These are phyloP conservation scores for Sebastes goodei DNA, from an alignment of 2,797 vertebrate species.

Conservation along the genomic window DNA sequence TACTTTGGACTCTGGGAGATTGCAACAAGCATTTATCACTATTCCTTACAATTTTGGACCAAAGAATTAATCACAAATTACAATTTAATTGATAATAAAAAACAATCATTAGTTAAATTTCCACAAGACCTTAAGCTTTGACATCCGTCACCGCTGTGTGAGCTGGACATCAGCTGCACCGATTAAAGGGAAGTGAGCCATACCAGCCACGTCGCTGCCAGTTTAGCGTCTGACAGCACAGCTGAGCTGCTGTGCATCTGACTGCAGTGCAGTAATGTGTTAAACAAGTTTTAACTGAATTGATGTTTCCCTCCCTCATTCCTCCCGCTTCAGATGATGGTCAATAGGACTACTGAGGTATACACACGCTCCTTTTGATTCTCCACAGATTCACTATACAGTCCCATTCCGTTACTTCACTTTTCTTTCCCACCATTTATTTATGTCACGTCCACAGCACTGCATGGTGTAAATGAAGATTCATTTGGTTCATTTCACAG, in stretches of 20 bases:
- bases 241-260: not conserved
- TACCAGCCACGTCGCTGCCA: slow-evolving; percentile 43
- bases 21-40: not conserved
- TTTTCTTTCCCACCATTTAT: slow-evolving; percentile 9
- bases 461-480: slow-evolving; percentile 28
- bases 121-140: not conserved
- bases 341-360: slow-evolving; percentile 99
- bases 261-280: slow-evolving; percentile 8
- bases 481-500: slow-evolving; percentile 5
- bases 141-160: not conserved
- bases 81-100: not conserved
- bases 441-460: slow-evolving; percentile 27
- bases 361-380: slow-evolving; percentile 69
- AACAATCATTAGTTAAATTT: not conserved
- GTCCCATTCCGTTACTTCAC: slow-evolving; percentile 23
- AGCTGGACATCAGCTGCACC: not conserved
- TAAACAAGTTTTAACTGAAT: slow-evolving; percentile 76
- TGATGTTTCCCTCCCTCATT: slow-evolving; percentile 86
- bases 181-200: not conserved
- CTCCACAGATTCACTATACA: slow-evolving; percentile 40
- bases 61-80: not conserved
- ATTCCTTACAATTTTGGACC: not conserved
- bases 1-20: not conserved
- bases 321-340: slow-evolving; percentile 98
- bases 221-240: slow-evolving; percentile 8